Conservation (phyloP, 2,888 invertebrate species). For the Catocala sponsa region DNA sequence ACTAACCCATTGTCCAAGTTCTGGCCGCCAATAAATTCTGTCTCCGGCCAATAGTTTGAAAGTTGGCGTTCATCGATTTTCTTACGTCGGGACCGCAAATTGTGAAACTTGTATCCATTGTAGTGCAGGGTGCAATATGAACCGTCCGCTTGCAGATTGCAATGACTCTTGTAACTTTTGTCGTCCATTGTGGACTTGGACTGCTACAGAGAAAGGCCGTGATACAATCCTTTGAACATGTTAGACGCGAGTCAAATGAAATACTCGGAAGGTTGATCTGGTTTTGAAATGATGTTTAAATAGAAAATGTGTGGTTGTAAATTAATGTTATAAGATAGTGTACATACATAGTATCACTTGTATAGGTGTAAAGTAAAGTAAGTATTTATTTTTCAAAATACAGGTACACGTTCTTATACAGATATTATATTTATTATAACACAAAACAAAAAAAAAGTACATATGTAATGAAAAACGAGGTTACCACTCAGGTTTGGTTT, state of each 20-base stretch:
- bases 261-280: background rate
- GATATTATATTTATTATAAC: too few species aligned
- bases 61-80: constrained; percentile 68
- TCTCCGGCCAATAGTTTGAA: constrained; percentile 69
- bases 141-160: constrained; percentile 73
- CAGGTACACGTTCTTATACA: too few species aligned
- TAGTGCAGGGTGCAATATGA: constrained; percentile 73
- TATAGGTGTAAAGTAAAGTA: too few species aligned
- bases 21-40: constrained; percentile 71
- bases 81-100: constrained; percentile 72
- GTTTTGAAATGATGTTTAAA: background rate
- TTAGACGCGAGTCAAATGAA: constrained; percentile 7
- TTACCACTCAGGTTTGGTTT: too few species aligned
- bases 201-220: constrained; percentile 32
- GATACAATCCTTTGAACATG: constrained; percentile 35
- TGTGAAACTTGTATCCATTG: constrained; percentile 75
- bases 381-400: too few species aligned
- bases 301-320: too few species aligned
- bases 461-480: too few species aligned
- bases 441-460: too few species aligned
- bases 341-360: too few species aligned
- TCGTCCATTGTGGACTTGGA: constrained; percentile 48
- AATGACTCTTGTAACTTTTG: constrained; percentile 71
- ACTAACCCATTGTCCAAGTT: constrained; percentile 75
- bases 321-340: too few species aligned